Conservation (phyloP, 2,888 invertebrate species). For the Brachyptera risi region DNA sequence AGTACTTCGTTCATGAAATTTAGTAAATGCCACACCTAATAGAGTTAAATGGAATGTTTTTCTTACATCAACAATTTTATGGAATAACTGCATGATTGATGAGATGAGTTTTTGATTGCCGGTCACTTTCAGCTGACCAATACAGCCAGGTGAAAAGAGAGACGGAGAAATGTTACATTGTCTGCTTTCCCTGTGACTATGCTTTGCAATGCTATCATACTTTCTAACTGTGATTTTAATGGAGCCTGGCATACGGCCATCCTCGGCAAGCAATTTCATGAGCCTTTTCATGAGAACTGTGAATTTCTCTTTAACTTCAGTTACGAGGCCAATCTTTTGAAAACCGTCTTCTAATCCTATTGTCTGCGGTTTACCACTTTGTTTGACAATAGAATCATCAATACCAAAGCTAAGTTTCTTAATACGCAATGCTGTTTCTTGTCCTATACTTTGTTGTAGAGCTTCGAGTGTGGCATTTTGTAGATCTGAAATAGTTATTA, state of each 20-base stretch:
- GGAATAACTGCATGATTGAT: conserved; percentile 34
- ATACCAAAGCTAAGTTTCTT: conserved; percentile 58
- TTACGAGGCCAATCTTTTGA: conserved; percentile 64
- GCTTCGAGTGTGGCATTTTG: conserved; percentile 35
- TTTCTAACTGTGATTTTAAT: conserved; percentile 71
- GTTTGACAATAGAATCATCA: conserved; percentile 67
- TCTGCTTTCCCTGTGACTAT: conserved; percentile 68
- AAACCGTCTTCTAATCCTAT: conserved; percentile 79
- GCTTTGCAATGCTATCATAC: conserved; percentile 61
- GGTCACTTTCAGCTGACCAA: conserved; percentile 45
- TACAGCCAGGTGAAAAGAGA: conserved; percentile 52
- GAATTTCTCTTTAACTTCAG: conserved; percentile 70
- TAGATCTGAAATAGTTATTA: conserved; percentile 63
- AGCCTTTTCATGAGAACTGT: conserved; percentile 63
- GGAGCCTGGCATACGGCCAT: conserved; percentile 72
- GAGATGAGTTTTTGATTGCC: conserved; percentile 44
- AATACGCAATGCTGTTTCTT: conserved; percentile 21
- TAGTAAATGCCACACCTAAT: conserved; percentile 76
- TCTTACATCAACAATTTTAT: conserved; percentile 35
- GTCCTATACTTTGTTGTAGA: conserved; percentile 50
- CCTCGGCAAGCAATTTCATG: conserved; percentile 67
- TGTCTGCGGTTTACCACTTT: conserved; percentile 71
- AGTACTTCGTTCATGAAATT: conserved; percentile 68
- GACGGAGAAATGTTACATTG: conserved; percentile 69
- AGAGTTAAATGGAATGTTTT: conserved; percentile 76